Evolutionary conservation across 2,113 vertebrate species (phyloP).

Genomic region (Emydocephalus ijimae): DNA sequence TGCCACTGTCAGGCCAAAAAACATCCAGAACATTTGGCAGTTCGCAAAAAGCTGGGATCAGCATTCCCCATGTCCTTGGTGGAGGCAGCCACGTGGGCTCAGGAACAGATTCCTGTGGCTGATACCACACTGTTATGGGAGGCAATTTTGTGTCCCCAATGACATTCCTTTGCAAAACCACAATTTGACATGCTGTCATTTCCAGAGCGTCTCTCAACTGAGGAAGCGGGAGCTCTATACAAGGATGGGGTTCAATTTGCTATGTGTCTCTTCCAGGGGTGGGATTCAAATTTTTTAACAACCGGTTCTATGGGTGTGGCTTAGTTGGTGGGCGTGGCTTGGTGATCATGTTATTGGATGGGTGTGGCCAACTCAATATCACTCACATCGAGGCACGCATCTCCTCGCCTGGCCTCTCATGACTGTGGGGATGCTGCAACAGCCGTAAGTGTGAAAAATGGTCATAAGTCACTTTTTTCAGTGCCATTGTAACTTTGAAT

Average conservation of each 20-base stretch:
- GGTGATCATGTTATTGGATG: too few relatives aligned
- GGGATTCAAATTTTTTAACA: too few relatives aligned
- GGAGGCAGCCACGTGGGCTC: background rate
- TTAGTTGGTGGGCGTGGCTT: too few relatives aligned
- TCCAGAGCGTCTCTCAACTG: background rate
- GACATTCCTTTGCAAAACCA: conserved; percentile 22
- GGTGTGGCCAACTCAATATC: too few relatives aligned
- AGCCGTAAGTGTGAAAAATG: too few relatives aligned
- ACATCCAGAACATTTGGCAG: background rate
- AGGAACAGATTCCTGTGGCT: background rate
- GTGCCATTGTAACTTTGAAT: too few relatives aligned
- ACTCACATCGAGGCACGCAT: too few relatives aligned
- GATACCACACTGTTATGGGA: background rate
- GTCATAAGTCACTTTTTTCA: too few relatives aligned
- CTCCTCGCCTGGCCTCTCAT: too few relatives aligned
- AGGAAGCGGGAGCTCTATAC: background rate
- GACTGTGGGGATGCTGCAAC: too few relatives aligned
- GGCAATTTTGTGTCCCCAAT: background rate
- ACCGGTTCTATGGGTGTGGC: too few relatives aligned
- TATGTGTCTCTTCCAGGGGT: background rate
- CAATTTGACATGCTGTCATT: conserved; percentile 15
- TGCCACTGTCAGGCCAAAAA: background rate
- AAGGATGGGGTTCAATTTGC: background rate
- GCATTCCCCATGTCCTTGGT: background rate
- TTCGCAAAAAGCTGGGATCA: background rate